These are phyloP conservation scores for Sphaeramia orbicularis DNA, from an alignment of 2,797 vertebrate species.

Conservation along the genomic window DNA sequence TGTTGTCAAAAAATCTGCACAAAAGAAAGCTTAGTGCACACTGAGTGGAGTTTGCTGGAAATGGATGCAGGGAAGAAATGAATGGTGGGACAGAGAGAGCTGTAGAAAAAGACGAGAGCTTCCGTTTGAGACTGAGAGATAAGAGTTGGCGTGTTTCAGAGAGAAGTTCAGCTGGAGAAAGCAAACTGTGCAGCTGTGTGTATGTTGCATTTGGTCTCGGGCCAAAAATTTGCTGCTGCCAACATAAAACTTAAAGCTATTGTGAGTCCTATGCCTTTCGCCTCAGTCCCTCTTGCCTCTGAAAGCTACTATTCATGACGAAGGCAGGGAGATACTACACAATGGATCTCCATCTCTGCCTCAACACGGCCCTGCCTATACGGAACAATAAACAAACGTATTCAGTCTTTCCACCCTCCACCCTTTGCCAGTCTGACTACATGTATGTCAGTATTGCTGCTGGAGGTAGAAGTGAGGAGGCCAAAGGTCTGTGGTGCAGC, in stretches of 20 bases:
- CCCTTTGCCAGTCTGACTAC: slow-evolving; percentile 40
- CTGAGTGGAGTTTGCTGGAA: slow-evolving; percentile 66
- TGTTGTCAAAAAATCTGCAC: slow-evolving; percentile 61
- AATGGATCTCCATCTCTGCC: slow-evolving; percentile 78
- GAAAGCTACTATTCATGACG: slow-evolving; percentile 84
- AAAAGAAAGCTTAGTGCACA: slow-evolving; percentile 66
- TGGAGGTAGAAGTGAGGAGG: slow-evolving; percentile 51
- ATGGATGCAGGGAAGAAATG: slow-evolving; percentile 62
- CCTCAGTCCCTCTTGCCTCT: slow-evolving; percentile 48
- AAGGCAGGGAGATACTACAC: slow-evolving; percentile 76
- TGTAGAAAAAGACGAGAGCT: slow-evolving; percentile 47
- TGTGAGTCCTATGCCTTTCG: slow-evolving; percentile 70
- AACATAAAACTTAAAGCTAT: slow-evolving; percentile 81
- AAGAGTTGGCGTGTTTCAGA: slow-evolving; percentile 59
- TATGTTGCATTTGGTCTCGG: slow-evolving; percentile 69
- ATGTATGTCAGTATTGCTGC: slow-evolving; percentile 36
- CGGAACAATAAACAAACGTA: slow-evolving; percentile 81
- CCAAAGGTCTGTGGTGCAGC: slow-evolving; percentile 44
- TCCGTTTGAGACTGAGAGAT: slow-evolving; percentile 50
- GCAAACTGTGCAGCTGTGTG: slow-evolving; percentile 72
- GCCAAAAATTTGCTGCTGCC: slow-evolving; percentile 70
- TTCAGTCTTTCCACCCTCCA: slow-evolving; percentile 75
- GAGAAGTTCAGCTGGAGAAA: slow-evolving; percentile 47
- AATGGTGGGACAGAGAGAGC: slow-evolving; percentile 49
- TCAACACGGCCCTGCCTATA: slow-evolving; percentile 73